Evolutionary conservation across 2,888 invertebrate species (phyloP), one percentile per base, ranked within the genome.

Genomic region (Uropetala carovei): DNA sequence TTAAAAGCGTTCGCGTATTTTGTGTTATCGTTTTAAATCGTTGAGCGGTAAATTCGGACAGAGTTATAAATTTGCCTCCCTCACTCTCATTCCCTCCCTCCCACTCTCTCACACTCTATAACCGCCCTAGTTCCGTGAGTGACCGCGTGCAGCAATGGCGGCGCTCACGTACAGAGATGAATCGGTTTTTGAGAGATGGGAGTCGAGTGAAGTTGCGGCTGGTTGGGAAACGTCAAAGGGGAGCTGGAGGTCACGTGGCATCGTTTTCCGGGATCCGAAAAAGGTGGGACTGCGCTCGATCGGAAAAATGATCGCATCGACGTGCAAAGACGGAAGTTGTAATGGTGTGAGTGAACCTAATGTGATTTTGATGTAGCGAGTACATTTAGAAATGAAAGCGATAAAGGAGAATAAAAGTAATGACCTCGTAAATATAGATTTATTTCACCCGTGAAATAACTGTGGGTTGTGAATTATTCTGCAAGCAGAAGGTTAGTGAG

Each of bases 161-260:
- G 75, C 75, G 75, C 75, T 75, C 75, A 75, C 75, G 27, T 75
- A 27, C 75, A 75, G 75, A 75, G 75, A 75, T 75, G 75, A 75
- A 75, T 75, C 22, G 68, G 43, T 10, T 68, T 68, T 27, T n/a
- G 22, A 75, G 22, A 27, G 75, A 75, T 75, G 10, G 75, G 13
- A 75, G 75, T 75, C 68, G 22, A 22, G 68, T 10, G 7, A 43
- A 43, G 43, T 43, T 43, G 43, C 22, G 68, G 22, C 64, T 64
- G 64, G 64, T 16, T 16, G 64, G 8, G 64, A n/a, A n/a, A n/a
- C 68, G n/a, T 13, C 27, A 75, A 75, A 75, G 75, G 75, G 18
- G 75, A 75, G 27, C 27, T 18, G 75, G 27, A 75, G 75, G 75
- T 75, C 75, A 75, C 75, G 75, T 13, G 22, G 27, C 13, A 27